A percentile compares a stretch with the other conserved stretches of the same genome.
phyloP scores from a whole-genome alignment of 2,888 invertebrate genomes.

The Eugnorisma glareosa region DNA sequence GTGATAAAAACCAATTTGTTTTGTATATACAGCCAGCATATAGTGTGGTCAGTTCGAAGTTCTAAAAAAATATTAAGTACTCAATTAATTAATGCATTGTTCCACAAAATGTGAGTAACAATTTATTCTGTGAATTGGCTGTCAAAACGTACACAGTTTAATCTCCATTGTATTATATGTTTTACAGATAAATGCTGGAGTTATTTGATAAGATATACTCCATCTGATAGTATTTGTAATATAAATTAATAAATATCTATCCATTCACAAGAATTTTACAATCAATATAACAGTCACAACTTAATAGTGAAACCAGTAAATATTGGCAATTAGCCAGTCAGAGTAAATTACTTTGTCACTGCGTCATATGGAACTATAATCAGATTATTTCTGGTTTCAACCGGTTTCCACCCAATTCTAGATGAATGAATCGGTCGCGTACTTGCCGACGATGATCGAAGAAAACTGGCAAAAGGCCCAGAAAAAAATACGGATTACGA shows the following conservation, averaged over 20 bases:
- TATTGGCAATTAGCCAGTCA: slow-evolving; percentile 38
- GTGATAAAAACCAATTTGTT: background rate
- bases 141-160: background rate
- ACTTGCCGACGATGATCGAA: background rate
- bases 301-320: slow-evolving; percentile 20
- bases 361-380: background rate
- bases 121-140: background rate
- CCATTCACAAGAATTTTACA: background rate
- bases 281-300: slow-evolving; percentile 11
- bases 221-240: slow-evolving; percentile 3
- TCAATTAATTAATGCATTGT: background rate
- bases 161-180: slow-evolving; percentile 29
- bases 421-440: slow-evolving; percentile 47
- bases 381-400: slow-evolving; percentile 1
- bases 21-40: background rate
- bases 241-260: background rate
- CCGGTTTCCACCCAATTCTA: slow-evolving; percentile 20
- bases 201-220: slow-evolving; percentile 32
- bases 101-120: background rate
- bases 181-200: slow-evolving; percentile 30
- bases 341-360: slow-evolving; percentile 20
- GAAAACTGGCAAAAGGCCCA: slow-evolving; percentile 18
- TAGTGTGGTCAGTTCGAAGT: background rate
- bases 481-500: background rate
- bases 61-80: background rate